These are phyloP conservation scores for Ophion costatus DNA, from an alignment of 2,888 invertebrate genomes.

Conservation along the genomic window DNA sequence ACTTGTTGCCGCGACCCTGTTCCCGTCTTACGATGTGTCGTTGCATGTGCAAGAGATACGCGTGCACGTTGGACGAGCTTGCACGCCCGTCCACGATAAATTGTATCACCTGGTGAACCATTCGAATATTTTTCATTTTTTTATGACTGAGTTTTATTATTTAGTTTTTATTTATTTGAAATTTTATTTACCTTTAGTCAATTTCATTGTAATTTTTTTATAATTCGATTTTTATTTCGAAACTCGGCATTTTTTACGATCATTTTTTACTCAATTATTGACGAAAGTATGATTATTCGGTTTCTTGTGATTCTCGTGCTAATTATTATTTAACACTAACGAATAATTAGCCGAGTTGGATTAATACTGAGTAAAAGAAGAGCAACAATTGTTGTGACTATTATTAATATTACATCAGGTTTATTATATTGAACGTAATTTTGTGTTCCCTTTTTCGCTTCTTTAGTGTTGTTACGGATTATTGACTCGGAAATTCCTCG, in stretches of 20 bases:
- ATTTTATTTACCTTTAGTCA: neutral
- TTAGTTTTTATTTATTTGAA: neutral
- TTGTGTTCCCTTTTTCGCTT: neutral
- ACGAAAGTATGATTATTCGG: neutral
- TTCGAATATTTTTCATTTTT: conserved; percentile 6
- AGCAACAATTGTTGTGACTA: no score
- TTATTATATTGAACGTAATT: neutral
- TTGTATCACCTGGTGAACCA: conserved; percentile 79
- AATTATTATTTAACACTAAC: no score
- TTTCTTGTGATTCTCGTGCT: no score
- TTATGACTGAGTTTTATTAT: neutral
- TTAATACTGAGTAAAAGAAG: no score
- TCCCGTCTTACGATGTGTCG: conserved; percentile 86
- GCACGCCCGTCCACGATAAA: conserved; percentile 84
- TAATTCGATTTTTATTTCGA: neutral
- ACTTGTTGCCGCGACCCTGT: conserved; percentile 88
- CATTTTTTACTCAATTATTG: neutral
- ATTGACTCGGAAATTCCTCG: no score
- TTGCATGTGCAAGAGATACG: conserved; percentile 89
- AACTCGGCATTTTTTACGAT: neutral
- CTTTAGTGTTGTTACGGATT: no score
- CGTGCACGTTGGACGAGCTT: conserved; percentile 87
- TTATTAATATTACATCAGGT: no score
- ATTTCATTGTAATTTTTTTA: no score
- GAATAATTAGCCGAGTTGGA: no score